Percentiles rank a stretch among this genome's conserved stretches.
These are phyloP conservation scores for Dasyprocta punctata DNA, from an alignment of 2,113 vertebrate species.

Conservation along the genomic window DNA sequence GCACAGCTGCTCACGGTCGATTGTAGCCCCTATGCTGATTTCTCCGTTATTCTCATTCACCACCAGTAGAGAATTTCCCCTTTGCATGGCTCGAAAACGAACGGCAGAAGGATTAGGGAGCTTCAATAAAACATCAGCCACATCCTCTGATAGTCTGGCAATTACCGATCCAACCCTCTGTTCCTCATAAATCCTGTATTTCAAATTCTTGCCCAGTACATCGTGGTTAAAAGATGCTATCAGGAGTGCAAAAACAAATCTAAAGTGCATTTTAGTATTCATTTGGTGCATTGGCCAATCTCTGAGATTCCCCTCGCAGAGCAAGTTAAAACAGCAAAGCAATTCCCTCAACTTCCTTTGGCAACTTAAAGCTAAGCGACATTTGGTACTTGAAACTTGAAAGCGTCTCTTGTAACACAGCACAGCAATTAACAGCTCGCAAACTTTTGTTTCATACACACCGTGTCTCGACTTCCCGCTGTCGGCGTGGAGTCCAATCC, in stretches of 20 bases:
- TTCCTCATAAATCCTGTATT: conserved; percentile 98
- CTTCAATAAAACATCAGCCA: conserved; percentile 90
- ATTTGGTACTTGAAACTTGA: conserved; percentile 75
- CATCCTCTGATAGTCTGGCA: conserved; percentile 93
- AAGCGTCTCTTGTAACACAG: conserved; percentile 65
- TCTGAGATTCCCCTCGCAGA: conserved; percentile 67
- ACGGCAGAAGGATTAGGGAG: conserved; percentile 91
- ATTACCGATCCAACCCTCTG: conserved; percentile 95
- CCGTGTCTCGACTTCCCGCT: conserved; percentile 78
- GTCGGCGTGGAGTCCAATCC: conserved; percentile 50
- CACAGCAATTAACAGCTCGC: conserved; percentile 57
- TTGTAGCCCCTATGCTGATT: conserved; percentile 94
- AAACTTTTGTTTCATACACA: conserved; percentile 81
- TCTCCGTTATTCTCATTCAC: conserved; percentile 96
- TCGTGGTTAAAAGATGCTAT: conserved; percentile 75
- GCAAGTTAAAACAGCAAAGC: conserved; percentile 70
- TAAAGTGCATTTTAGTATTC: conserved; percentile 84
- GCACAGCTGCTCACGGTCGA: conserved; percentile 97
- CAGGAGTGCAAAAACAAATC: conserved; percentile 83
- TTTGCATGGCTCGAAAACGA: conserved; percentile 96
- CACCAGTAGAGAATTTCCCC: conserved; percentile 90
- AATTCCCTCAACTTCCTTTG: conserved; percentile 73
- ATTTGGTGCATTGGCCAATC: conserved; percentile 68
- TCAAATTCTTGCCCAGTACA: conserved; percentile 91
- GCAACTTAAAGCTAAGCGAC: conserved; percentile 72